A percentile compares a stretch with the other conserved stretches of the same genome.
Conservation (phyloP, 2,113 vertebrate genomes). For the Acinonyx jubatus region DNA sequence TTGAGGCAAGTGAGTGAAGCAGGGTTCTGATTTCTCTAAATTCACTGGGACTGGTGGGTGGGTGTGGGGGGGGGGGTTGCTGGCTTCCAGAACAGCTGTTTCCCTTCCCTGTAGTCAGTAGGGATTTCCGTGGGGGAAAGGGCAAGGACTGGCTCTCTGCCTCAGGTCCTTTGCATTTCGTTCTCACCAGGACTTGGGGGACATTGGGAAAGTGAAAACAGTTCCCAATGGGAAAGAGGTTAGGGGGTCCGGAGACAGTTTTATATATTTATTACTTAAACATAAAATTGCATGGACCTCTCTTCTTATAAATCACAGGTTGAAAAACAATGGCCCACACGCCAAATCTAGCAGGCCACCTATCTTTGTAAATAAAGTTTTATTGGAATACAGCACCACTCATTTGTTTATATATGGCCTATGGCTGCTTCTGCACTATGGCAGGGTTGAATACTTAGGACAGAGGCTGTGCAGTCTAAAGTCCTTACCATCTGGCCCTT, state of each 20-base stretch:
- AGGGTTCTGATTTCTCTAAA: not conserved
- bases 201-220: not conserved
- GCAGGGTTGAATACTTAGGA: not conserved
- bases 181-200: not conserved
- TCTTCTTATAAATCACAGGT: not conserved
- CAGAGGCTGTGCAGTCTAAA: not conserved
- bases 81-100: not conserved
- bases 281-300: not conserved
- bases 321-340: not conserved
- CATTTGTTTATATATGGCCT: too few species aligned
- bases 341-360: not conserved
- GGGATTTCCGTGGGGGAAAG: not conserved
- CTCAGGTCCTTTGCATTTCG: not conserved
- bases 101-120: not conserved
- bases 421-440: not conserved
- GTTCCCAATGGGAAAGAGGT: not conserved
- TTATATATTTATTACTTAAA: not conserved
- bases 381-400: not conserved
- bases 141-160: not conserved
- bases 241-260: not conserved
- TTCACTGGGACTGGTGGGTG: not conserved
- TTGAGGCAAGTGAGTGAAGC: not conserved
- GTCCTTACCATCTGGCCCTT: not conserved
- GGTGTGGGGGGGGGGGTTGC: too few species aligned
- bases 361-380: conserved; percentile 21